Conservation (phyloP, 2,888 invertebrate genomes). For the Acleris literana region DNA sequence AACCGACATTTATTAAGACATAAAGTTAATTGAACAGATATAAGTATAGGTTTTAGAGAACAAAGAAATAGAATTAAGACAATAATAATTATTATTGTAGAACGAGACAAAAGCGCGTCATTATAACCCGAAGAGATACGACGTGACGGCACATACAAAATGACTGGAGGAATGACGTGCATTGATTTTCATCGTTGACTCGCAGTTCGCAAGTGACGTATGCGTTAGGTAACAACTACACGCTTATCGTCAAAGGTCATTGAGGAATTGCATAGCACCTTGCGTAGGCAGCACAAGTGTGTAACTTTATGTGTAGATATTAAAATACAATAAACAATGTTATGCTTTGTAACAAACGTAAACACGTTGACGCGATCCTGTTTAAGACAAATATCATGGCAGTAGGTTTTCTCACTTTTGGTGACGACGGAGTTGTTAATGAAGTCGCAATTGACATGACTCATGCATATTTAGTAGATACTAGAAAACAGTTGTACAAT, state of each 20-base stretch:
- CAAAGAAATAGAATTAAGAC: conserved; percentile 1
- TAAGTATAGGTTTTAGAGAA: not conserved
- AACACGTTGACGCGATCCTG: no score
- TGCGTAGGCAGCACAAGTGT: not conserved
- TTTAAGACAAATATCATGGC: no score
- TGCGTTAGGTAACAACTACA: conserved; percentile 13
- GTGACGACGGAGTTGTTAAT: no score
- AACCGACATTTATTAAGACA: conserved; percentile 5
- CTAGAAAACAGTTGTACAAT: no score
- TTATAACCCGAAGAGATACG: not conserved
- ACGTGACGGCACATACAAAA: conserved; percentile 3
- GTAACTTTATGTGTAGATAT: not conserved
- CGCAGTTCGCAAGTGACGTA: conserved; percentile 12
- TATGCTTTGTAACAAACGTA: no score
- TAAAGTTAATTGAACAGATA: no score
- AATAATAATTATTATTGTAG: not conserved
- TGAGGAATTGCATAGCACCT: conserved; percentile 8
- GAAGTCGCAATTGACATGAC: no score
- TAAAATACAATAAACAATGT: not conserved
- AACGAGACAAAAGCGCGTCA: conserved; percentile 2
- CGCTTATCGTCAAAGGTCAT: conserved; percentile 18
- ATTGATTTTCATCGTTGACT: conserved; percentile 17
- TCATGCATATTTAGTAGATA: no score
- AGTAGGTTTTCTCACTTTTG: no score
- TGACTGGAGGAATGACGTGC: conserved; percentile 9